Percentiles rank a stretch among this genome's conserved stretches.
Evolutionary conservation across 1,140 invertebrate genomes (phyloP).

Genomic region (Rhagoletis pomonella): DNA sequence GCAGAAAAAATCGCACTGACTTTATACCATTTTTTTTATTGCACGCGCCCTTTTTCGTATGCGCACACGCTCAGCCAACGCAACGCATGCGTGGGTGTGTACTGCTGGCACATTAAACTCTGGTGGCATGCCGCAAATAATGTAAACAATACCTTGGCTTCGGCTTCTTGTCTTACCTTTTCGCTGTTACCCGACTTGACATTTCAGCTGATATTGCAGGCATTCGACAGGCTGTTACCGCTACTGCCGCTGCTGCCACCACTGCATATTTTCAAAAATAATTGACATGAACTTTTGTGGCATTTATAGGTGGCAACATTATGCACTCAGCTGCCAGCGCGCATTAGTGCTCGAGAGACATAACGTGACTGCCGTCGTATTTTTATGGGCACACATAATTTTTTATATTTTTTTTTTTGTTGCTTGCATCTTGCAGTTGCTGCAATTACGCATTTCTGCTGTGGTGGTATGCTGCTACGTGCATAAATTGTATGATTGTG

Average conservation of each 20-base stretch:
- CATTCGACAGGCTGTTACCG: constrained; percentile 12
- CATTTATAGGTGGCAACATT: constrained; percentile 52
- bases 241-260: neutral
- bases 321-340: constrained; percentile 42
- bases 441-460: constrained; percentile 36
- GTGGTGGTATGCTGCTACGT: neutral
- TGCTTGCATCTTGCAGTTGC: neutral
- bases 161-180: constrained; percentile 32
- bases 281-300: constrained; percentile 52
- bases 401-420: neutral
- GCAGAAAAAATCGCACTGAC: neutral
- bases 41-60: constrained; percentile 25
- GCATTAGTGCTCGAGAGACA: constrained; percentile 34
- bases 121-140: constrained; percentile 3
- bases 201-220: neutral
- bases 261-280: constrained; percentile 44
- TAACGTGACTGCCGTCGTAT: constrained; percentile 40
- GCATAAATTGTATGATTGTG: neutral
- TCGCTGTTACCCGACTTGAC: constrained; percentile 33
- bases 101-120: neutral
- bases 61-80: neutral
- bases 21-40: neutral
- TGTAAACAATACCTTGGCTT: constrained; percentile 12
- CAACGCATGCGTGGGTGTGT: constrained; percentile 23
- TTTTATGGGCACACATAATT: constrained; percentile 10